phyloP scores from a whole-genome alignment of 2,113 vertebrate species.

The Onychorhynchus coronatus region DNA sequence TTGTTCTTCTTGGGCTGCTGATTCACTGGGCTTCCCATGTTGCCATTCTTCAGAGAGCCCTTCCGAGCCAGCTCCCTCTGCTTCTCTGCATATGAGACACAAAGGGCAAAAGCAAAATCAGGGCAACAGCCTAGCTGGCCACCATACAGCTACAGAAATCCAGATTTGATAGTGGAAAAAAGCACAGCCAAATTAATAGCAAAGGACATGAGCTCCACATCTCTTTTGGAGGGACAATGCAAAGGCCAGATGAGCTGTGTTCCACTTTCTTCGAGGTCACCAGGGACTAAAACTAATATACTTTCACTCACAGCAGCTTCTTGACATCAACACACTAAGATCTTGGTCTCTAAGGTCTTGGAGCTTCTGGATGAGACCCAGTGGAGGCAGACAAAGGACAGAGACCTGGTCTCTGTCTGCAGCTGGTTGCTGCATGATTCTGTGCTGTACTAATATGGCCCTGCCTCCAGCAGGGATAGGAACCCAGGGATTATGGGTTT shows the following conservation, averaged over 20 bases:
- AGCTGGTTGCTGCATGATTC: not conserved
- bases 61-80: conserved; percentile 95
- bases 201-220: not conserved
- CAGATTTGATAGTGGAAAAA: not conserved
- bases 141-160: not conserved
- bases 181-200: not conserved
- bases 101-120: conserved; percentile 50
- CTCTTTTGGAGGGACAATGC: not conserved
- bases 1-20: conserved; percentile 99
- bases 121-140: not conserved
- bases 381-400: not conserved
- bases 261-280: not conserved
- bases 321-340: not conserved
- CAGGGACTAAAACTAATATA: not conserved
- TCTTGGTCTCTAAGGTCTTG: not conserved
- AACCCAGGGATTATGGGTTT: not conserved
- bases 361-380: not conserved
- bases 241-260: not conserved
- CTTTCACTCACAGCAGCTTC: not conserved
- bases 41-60: conserved; percentile 93
- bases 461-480: not conserved
- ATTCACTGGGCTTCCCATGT: conserved; percentile 92
- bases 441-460: not conserved
- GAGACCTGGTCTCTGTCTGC: not conserved
- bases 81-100: conserved; percentile 84